Percentiles rank a stretch among this genome's conserved stretches.
Conservation (phyloP, 2,113 vertebrate genomes). For the Edolisoma coerulescens region DNA sequence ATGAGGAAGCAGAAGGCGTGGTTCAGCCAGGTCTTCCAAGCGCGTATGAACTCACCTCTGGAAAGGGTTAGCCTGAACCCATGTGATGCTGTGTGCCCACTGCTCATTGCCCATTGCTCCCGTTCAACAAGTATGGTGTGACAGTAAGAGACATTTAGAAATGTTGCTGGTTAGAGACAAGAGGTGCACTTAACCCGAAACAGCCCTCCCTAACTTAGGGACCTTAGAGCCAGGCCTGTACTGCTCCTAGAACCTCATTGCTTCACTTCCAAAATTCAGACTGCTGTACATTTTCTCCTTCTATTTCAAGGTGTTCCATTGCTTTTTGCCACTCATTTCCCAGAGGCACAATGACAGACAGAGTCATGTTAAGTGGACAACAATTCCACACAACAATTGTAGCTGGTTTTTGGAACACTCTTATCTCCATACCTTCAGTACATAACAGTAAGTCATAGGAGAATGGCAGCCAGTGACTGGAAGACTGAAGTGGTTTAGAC, state of each 20-base stretch:
- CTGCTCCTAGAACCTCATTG: background rate
- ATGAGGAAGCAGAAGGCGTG: background rate
- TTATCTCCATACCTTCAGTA: background rate
- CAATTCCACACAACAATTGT: background rate
- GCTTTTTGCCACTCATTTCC: background rate
- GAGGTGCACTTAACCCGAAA: background rate
- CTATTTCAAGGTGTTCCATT: background rate
- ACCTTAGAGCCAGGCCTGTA: background rate
- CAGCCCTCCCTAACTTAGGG: fast-evolving
- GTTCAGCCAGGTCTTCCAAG: background rate
- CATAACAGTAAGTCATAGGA: background rate
- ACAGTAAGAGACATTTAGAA: background rate
- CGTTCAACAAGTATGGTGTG: background rate
- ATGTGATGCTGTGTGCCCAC: background rate
- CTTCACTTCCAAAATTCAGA: background rate
- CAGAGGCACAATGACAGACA: background rate
- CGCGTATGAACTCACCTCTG: background rate
- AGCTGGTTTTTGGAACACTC: background rate
- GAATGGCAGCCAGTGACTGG: background rate
- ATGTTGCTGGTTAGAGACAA: background rate
- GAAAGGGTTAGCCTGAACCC: background rate
- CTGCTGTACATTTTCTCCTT: background rate
- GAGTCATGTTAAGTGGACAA: background rate
- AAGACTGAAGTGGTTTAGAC: background rate
- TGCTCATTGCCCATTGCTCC: background rate